Conservation (phyloP, 2,888 invertebrate species). For the Saturnia pavonia region DNA sequence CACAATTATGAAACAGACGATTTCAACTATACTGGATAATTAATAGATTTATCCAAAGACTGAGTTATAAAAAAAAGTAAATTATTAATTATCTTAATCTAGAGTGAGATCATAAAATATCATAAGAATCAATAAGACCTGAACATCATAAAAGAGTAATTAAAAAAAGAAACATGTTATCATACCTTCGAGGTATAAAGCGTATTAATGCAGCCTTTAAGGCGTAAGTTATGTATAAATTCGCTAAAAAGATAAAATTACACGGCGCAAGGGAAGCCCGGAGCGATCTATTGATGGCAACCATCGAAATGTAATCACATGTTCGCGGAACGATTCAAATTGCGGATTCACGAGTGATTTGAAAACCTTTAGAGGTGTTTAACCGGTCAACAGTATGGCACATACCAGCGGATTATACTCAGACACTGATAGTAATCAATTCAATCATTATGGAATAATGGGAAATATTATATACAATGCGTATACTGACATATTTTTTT, state of each 20-base stretch:
- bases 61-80: not conserved
- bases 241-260: not conserved
- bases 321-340: not conserved
- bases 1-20: too few relatives aligned
- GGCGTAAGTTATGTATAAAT: not conserved
- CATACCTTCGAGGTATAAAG: not conserved
- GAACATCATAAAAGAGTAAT: not conserved
- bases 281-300: not conserved
- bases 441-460: too few relatives aligned
- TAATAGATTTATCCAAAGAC: not conserved
- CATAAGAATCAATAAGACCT: not conserved
- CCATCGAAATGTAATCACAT: not conserved
- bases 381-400: not conserved
- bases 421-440: too few relatives aligned
- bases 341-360: not conserved
- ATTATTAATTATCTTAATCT: too few relatives aligned
- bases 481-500: too few relatives aligned
- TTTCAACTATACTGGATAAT: not conserved
- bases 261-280: not conserved
- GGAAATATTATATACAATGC: too few relatives aligned
- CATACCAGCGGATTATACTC: not conserved
- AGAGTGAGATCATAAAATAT: not conserved
- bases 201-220: not conserved
- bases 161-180: not conserved
- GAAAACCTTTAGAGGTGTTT: not conserved